Conservation (phyloP, 2,888 invertebrate genomes). For the Eustalomyia histrio region DNA sequence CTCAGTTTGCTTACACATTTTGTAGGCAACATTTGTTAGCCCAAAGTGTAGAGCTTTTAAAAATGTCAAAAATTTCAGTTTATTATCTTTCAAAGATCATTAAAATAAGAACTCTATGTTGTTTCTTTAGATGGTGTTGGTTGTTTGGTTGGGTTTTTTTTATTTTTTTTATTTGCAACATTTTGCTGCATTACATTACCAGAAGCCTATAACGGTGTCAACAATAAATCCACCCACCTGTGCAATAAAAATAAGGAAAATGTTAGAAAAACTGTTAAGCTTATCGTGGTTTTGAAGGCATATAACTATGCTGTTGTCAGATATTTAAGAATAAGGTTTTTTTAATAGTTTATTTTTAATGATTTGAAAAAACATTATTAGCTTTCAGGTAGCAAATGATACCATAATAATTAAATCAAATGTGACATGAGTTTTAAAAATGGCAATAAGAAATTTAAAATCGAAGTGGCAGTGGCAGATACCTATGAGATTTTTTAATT, state of each 20-base stretch:
- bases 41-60: constrained; percentile 55
- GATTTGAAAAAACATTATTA: constrained; percentile 34
- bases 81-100: constrained; percentile 66
- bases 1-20: neutral
- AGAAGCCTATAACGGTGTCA: constrained; percentile 68
- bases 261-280: constrained; percentile 21
- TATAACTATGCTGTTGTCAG: constrained; percentile 48
- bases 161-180: constrained; percentile 29
- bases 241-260: constrained; percentile 45
- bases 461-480: constrained; percentile 1
- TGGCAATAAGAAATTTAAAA: constrained; percentile 4
- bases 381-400: constrained; percentile 36
- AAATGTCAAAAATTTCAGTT: constrained; percentile 67
- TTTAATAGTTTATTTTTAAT: constrained; percentile 34
- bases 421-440: constrained; percentile 47
- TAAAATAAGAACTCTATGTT: constrained; percentile 51
- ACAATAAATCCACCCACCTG: constrained; percentile 69
- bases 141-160: neutral
- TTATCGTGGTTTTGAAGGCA: constrained; percentile 54
- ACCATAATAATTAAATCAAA: constrained; percentile 55
- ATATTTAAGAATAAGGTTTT: constrained; percentile 10
- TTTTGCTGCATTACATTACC: constrained; percentile 44
- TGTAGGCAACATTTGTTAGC: constrained; percentile 23
- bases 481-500: no score
- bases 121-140: constrained; percentile 3